Percentiles rank a stretch among this genome's conserved stretches.
Conservation (phyloP, 2,797 vertebrate genomes). For the Hylomyscus alleni region DNA sequence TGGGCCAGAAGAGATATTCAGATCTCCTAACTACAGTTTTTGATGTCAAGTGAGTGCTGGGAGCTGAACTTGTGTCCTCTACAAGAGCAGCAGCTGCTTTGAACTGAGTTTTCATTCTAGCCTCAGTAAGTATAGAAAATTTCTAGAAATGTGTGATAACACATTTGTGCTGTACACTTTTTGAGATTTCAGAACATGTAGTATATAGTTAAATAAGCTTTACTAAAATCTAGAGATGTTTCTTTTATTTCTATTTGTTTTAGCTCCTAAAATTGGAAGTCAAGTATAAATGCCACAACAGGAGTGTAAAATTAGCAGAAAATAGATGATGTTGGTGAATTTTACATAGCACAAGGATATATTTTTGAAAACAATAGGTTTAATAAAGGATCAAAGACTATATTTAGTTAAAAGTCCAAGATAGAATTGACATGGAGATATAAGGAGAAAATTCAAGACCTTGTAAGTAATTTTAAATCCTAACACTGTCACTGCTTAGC, state of each 20-base stretch:
- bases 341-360: not conserved
- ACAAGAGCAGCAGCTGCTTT: not conserved
- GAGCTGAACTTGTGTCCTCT: not conserved
- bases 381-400: not conserved
- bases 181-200: not conserved
- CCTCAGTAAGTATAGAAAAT: constrained; percentile 3
- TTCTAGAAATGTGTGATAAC: not conserved
- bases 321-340: not conserved
- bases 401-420: not conserved
- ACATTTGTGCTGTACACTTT: not conserved
- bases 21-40: not conserved
- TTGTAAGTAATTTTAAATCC: not conserved
- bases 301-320: not conserved
- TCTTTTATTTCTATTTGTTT: constrained; percentile 34
- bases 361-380: not conserved
- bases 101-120: not conserved
- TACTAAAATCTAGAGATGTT: not conserved
- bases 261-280: not conserved
- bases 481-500: not conserved
- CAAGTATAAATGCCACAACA: not conserved
- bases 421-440: not conserved
- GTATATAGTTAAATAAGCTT: constrained; percentile 21
- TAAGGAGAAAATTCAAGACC: not conserved
- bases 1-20: not conserved
- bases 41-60: no score